phyloP scores from a whole-genome alignment of 2,888 invertebrate genomes.

The Belgica antarctica region DNA sequence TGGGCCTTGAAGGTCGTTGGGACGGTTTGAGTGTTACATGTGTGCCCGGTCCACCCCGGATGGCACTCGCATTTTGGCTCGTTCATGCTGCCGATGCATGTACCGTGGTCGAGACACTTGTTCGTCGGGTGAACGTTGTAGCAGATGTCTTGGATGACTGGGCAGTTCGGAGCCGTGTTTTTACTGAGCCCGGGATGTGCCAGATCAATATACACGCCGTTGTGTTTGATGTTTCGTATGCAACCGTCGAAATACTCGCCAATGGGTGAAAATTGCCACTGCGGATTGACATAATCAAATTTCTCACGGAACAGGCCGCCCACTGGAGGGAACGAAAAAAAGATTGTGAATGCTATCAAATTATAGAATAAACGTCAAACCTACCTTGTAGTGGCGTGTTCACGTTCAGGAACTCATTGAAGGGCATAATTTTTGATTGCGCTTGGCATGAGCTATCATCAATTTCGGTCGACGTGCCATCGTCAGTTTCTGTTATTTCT shows the following conservation, averaged over 20 bases:
- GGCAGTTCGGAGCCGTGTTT: constrained; percentile 56
- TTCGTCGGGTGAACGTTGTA: constrained; percentile 53
- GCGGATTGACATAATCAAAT: constrained; percentile 51
- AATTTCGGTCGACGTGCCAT: constrained; percentile 54
- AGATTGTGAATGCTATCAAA: no score
- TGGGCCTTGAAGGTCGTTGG: constrained; percentile 57
- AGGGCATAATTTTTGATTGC: constrained; percentile 56
- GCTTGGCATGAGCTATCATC: constrained; percentile 57
- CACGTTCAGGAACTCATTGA: constrained; percentile 59
- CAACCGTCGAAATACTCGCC: constrained; percentile 60
- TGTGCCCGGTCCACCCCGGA: constrained; percentile 59
- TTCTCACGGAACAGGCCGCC: constrained; percentile 57
- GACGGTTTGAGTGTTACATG: constrained; percentile 51
- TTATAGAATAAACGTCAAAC: no score
- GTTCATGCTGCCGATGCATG: constrained; percentile 55
- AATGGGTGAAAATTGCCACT: constrained; percentile 52
- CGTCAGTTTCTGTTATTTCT: constrained; percentile 54
- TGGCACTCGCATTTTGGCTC: constrained; percentile 58
- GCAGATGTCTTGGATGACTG: constrained; percentile 57
- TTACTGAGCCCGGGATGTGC: constrained; percentile 56
- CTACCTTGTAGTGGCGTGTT: constrained; percentile 60
- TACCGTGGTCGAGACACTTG: constrained; percentile 54
- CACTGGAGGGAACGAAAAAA: no score
- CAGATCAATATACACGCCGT: constrained; percentile 61
- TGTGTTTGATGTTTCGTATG: constrained; percentile 60